These are phyloP conservation scores for Drosophila lowei DNA, from an alignment of 1,140 invertebrate species.

Conservation along the genomic window DNA sequence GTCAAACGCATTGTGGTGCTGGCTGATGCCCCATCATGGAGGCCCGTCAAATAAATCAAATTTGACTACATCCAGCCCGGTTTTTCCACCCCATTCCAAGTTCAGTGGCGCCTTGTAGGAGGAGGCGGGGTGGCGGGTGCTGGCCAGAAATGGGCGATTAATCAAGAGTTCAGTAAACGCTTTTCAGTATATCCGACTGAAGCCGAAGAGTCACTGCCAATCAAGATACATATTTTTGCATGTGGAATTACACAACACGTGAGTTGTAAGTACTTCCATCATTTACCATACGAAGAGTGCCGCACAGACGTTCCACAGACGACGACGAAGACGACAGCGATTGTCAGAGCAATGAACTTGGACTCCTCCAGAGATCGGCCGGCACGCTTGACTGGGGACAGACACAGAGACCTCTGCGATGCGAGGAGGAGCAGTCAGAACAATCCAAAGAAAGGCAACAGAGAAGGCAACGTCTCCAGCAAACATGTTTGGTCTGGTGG, in stretches of 20 bases:
- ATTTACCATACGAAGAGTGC: slow-evolving; percentile 1
- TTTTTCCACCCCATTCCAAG: slow-evolving; percentile 45
- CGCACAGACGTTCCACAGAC: slow-evolving; percentile 46
- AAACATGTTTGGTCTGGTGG: slow-evolving; percentile 41
- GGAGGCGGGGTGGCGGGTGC: not conserved
- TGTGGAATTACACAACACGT: slow-evolving; percentile 64
- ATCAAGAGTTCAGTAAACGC: slow-evolving; percentile 63
- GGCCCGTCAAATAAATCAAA: slow-evolving; percentile 48
- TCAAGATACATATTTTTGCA: slow-evolving; percentile 71
- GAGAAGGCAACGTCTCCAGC: slow-evolving; percentile 26
- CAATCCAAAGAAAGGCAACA: slow-evolving; percentile 3
- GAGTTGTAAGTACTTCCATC: slow-evolving; percentile 28
- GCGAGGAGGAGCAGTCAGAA: slow-evolving; percentile 41
- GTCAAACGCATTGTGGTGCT: slow-evolving; percentile 51
- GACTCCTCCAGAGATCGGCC: slow-evolving; percentile 48
- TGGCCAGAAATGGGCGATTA: slow-evolving; percentile 57
- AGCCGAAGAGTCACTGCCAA: slow-evolving; percentile 48
- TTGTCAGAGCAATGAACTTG: slow-evolving; percentile 70
- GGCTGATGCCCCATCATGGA: slow-evolving; percentile 1
- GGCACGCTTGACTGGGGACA: slow-evolving; percentile 56
- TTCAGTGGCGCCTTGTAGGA: slow-evolving; percentile 27
- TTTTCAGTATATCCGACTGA: slow-evolving; percentile 21
- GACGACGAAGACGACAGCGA: slow-evolving; percentile 18
- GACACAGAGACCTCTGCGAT: slow-evolving; percentile 17
- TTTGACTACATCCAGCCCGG: slow-evolving; percentile 42